These are phyloP conservation scores for Neopelma chrysocephalum DNA, from an alignment of 2,797 vertebrate genomes.

Conservation along the genomic window DNA sequence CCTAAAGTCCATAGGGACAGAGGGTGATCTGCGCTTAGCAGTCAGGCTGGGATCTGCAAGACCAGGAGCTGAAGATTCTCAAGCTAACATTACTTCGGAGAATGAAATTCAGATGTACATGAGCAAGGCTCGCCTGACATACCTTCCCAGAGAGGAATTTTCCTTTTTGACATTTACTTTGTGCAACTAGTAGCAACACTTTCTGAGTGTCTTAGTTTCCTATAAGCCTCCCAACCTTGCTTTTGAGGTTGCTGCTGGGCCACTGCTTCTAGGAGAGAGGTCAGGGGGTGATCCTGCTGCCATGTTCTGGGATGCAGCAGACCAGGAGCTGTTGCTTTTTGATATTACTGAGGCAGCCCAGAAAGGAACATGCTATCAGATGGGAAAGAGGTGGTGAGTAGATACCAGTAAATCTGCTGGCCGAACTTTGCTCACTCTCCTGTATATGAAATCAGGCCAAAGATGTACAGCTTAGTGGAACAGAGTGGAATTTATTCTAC, in stretches of 20 bases:
- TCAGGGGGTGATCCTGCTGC: background rate
- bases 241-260: background rate
- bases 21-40: background rate
- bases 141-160: background rate
- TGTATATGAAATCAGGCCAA: background rate
- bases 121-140: background rate
- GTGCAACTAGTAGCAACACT: background rate
- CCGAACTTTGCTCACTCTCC: background rate
- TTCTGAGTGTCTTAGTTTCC: background rate
- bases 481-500: background rate
- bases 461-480: background rate
- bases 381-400: background rate
- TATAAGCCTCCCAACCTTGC: background rate
- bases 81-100: background rate
- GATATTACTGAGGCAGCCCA: background rate
- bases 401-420: background rate
- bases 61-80: background rate
- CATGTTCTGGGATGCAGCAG: background rate
- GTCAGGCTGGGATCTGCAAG: background rate
- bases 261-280: background rate
- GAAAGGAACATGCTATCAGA: background rate
- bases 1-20: background rate
- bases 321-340: background rate
- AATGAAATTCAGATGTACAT: background rate
- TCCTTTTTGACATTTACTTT: background rate